Evolutionary conservation across 1,140 invertebrate species (phyloP), one percentile per base, ranked within the genome.

Genomic region (Lasaia peninsularis): DNA sequence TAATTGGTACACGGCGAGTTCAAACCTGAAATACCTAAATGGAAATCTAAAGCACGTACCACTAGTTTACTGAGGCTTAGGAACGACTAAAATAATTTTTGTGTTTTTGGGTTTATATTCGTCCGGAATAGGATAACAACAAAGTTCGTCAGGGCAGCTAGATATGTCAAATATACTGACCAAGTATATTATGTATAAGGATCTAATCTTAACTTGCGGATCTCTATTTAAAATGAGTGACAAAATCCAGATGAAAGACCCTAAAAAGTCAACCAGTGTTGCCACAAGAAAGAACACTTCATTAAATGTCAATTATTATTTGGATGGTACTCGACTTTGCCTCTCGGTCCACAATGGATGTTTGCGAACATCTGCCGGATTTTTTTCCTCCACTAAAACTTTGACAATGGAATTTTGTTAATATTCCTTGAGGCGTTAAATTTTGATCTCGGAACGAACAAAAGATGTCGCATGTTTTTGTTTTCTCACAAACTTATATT

Each of bases 241-340:
- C 33, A 24, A 54, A 54, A 33, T 10, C 18, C 24, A 24, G 34
- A 28, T 21, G 11, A 40, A 20, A 44, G 53, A 60, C 12, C 60
- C 55, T 57, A 31, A 52, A 55, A 62, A 65, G 56, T 65, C 62
- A 63, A 55, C 59, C 55, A 54, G 50, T 60, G 54, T 64, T 48
- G 48, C 37, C 55, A 69, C 59, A 69, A 48, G 55, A 44, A 55
- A 60, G 64, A 62, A 66, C 69, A 75, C 75, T 78, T 73, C 71
- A 78, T 78, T 78, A 64, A 72, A 75, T 68, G 62, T 67, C 75
- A 78, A 78, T 78, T 75, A 78, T 73, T 71, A 65, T 61, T 59
- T 63, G 54, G 61, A 65, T 60, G 51, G 61, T 58, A 63, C 67
- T 69, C 64, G 64, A 73, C 70, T 70, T 65, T 52, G 60, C 63